Base-by-base conservation (phyloP, 2,113 vertebrate genomes). In the Corythornis cristatus region DNA sequence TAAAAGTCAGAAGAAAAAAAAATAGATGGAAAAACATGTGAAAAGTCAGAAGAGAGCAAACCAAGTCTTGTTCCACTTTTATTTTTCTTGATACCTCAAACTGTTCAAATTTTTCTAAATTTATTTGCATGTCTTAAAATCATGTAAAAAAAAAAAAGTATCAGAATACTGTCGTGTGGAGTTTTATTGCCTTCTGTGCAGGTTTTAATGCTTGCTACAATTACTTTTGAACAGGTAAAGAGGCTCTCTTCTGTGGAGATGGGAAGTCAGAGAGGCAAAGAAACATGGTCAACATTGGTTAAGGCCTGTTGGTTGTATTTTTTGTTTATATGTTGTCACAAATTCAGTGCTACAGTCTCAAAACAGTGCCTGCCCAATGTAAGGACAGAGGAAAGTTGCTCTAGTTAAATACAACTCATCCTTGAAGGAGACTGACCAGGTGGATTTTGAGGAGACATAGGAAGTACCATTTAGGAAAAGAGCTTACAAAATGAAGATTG, bases 331-430 rank as follows among this genome's bases (percentile, higher is more conserved):
- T 11, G 5, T 53, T 65, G 37, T 58, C 35, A 68, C 17, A 80
- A 67, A 90, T 56, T 80, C 58, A 58, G 8, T 6, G 1, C 50
- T 77, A 65, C 4, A 29, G 15, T 48, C 45, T 42, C 35, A 19
- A 65, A 80, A 76, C 48, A 51, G 19, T 37, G 7, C 5, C 26
- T 80, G 17, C 21, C 26, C n/a, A 35, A 23, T 0, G 0, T 64
- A 54, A 75, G 53, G 42, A 45, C 11, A 84, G 42, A 53, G 20
- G 20, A 35, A 84, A 4, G 3, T 53, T 60, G 13, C 20, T 76
- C 14, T 48, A 29, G 3, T 57, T 53, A 29, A 74, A 50, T 37
- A 10, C 12, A 67, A 2, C 12, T 75, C 3, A 2, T 64, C 16
- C 17, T 43, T 56, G 19, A 67, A 83, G n/a, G 56, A 70, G 48